phyloP scores from a whole-genome alignment of 2,888 invertebrate genomes.

The Yponomeuta plumbellus region DNA sequence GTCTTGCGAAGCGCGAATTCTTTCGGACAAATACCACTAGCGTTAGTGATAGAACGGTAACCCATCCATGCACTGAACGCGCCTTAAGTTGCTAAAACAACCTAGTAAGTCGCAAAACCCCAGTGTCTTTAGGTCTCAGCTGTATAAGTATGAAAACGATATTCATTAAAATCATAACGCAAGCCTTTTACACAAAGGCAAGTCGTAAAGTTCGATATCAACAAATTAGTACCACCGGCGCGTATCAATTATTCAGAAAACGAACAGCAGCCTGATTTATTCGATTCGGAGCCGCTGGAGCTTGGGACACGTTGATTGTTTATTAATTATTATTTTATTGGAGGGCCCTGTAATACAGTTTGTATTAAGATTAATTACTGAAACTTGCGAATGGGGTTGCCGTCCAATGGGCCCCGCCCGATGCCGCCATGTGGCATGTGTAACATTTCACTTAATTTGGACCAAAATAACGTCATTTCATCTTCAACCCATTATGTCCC shows the following conservation, averaged over 20 bases:
- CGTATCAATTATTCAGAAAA: conserved; percentile 30
- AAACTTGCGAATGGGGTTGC: neutral
- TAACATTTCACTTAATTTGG: too few species aligned
- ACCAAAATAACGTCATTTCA: too few species aligned
- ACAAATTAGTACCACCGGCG: conserved; percentile 9
- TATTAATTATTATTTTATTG: conserved; percentile 48
- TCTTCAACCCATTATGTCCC: too few species aligned
- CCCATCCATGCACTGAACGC: too few species aligned
- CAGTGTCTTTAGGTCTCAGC: too few species aligned
- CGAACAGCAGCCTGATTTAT: conserved; percentile 40
- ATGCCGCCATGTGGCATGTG: neutral
- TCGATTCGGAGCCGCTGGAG: conserved; percentile 34
- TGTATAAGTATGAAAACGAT: too few species aligned
- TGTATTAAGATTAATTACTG: conserved; percentile 33
- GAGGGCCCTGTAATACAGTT: conserved; percentile 35
- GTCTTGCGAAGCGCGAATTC: too few species aligned
- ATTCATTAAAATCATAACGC: neutral
- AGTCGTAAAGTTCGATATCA: neutral
- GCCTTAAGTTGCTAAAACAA: too few species aligned
- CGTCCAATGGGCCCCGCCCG: neutral
- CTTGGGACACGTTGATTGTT: conserved; percentile 33
- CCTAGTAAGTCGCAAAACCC: too few species aligned
- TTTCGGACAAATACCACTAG: too few species aligned
- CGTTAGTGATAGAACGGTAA: too few species aligned
- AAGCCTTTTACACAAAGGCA: neutral